Percentiles rank a stretch among this genome's conserved stretches.
These are phyloP conservation scores for Poecilia latipinna DNA, from an alignment of 2,113 vertebrate genomes.

Conservation along the genomic window DNA sequence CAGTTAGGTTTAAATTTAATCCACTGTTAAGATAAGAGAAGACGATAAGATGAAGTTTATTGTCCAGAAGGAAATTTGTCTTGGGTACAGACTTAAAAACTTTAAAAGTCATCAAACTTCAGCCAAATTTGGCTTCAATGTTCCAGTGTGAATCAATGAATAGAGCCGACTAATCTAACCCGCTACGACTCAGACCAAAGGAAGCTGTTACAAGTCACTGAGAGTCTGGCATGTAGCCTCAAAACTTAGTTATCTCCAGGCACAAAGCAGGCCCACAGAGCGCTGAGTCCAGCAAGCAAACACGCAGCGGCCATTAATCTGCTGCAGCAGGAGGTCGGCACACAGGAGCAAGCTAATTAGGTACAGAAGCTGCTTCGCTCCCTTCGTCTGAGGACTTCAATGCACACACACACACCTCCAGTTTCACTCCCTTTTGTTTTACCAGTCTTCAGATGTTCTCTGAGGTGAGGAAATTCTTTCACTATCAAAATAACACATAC, in stretches of 20 bases:
- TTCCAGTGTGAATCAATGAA: background rate
- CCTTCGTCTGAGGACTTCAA: slow-evolving; percentile 13
- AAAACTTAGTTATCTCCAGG: background rate
- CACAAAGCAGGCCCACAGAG: slow-evolving; percentile 23
- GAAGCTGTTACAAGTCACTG: background rate
- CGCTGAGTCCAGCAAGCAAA: slow-evolving; percentile 27
- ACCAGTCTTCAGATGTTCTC: background rate
- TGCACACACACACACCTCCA: background rate
- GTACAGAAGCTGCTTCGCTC: slow-evolving; percentile 36
- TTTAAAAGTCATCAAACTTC: too few relatives aligned
- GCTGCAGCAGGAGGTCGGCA: slow-evolving; percentile 35
- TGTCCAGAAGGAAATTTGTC: too few relatives aligned
- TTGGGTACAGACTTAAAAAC: too few relatives aligned
- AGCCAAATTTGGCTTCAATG: too few relatives aligned
- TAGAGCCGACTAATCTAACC: background rate
- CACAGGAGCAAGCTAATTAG: slow-evolving; percentile 48
- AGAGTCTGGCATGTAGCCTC: too few relatives aligned
- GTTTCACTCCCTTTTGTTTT: background rate
- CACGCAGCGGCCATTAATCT: slow-evolving; percentile 46
- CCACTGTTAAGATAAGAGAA: too few relatives aligned
- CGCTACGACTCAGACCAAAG: background rate
- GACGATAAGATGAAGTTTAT: too few relatives aligned
- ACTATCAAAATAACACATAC: too few relatives aligned
- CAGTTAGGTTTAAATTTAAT: too few relatives aligned
- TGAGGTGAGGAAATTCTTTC: too few relatives aligned